These are phyloP conservation scores for Indicator indicator DNA, from an alignment of 2,113 vertebrate genomes.

Conservation along the genomic window DNA sequence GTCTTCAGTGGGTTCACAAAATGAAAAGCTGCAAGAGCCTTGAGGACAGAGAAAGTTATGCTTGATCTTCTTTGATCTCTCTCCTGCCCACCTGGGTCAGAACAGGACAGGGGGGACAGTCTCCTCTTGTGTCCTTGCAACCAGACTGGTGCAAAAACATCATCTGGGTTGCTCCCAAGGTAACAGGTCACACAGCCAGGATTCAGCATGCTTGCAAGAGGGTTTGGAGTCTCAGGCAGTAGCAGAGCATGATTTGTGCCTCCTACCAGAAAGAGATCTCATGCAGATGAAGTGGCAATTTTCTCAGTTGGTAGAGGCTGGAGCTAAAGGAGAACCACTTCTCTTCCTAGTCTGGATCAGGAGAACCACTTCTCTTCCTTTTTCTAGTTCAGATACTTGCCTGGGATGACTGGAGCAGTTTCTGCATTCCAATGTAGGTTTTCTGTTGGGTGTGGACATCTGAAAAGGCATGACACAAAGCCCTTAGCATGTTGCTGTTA, in stretches of 20 bases:
- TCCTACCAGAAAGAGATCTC: rapidly evolving
- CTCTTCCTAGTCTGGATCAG: background rate
- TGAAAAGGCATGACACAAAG: background rate
- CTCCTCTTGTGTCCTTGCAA: background rate
- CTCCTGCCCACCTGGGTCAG: background rate
- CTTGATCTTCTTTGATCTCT: background rate
- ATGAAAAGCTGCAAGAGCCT: background rate
- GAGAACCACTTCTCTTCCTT: background rate
- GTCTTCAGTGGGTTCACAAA: background rate
- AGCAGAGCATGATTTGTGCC: background rate
- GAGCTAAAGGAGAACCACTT: background rate
- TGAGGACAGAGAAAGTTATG: background rate
- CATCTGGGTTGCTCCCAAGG: background rate
- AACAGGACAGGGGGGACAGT: background rate
- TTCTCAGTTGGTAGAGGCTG: background rate
- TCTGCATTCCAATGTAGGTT: background rate
- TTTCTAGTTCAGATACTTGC: background rate
- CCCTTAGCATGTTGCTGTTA: background rate
- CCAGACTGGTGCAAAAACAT: background rate
- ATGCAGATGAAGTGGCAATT: background rate
- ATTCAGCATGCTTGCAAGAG: background rate
- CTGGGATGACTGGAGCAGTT: background rate
- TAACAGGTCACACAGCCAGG: rapidly evolving
- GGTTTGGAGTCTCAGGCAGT: background rate
- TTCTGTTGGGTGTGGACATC: background rate